Conservation (phyloP, 2,888 invertebrate genomes). For the Mythimna lalbum region DNA sequence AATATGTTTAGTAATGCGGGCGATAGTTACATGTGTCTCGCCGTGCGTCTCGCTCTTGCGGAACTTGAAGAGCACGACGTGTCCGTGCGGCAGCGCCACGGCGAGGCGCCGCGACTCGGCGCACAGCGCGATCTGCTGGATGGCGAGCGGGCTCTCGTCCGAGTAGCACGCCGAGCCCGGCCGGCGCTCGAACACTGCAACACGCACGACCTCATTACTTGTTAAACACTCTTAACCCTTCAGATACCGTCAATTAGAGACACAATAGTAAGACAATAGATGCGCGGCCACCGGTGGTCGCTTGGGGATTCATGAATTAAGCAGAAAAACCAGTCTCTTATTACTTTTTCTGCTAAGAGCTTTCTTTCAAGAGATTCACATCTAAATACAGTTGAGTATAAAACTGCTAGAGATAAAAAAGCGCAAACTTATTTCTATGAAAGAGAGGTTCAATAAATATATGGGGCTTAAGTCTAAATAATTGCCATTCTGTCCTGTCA, state of each 20-base stretch:
- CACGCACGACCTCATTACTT: not conserved
- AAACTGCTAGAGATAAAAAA: not conserved
- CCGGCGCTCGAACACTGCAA: slow-evolving; percentile 83
- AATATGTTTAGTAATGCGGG: not conserved
- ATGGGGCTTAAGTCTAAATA: too few relatives aligned
- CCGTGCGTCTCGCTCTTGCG: slow-evolving; percentile 96
- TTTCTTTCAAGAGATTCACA: too few relatives aligned
- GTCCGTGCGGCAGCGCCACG: slow-evolving; percentile 97
- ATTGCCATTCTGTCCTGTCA: too few relatives aligned
- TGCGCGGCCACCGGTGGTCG: too few relatives aligned
- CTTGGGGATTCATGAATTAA: too few relatives aligned
- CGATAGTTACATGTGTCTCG: slow-evolving; percentile 93
- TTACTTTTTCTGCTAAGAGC: too few relatives aligned
- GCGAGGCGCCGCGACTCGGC: slow-evolving; percentile 96
- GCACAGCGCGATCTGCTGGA: slow-evolving; percentile 97
- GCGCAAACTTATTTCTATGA: not conserved
- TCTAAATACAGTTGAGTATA: not conserved
- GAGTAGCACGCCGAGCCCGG: slow-evolving; percentile 42
- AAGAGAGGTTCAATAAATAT: too few relatives aligned
- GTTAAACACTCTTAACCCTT: not conserved
- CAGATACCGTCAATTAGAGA: too few relatives aligned
- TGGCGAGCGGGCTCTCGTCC: slow-evolving; percentile 97
- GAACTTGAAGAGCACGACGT: slow-evolving; percentile 99
- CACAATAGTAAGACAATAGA: too few relatives aligned
- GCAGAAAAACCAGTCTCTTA: not conserved